These are phyloP conservation scores for Dysmachus trigonus DNA, from an alignment of 2,888 invertebrate genomes.

Conservation along the genomic window DNA sequence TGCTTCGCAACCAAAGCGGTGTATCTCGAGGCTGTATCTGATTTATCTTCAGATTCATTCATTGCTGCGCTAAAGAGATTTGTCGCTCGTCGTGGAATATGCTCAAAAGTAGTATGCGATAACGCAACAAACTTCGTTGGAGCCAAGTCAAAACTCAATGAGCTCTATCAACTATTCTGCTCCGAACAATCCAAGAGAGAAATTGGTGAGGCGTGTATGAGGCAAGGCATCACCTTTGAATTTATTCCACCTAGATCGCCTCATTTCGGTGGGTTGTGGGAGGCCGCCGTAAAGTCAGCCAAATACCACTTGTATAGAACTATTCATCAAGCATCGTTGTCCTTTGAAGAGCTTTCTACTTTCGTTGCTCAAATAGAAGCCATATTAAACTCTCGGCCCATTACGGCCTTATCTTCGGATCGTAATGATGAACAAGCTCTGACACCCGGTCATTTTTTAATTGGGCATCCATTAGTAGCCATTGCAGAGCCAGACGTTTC, in stretches of 20 bases:
- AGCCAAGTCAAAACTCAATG: not conserved
- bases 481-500: not conserved
- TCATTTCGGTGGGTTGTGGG: slow-evolving; percentile 56
- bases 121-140: not conserved
- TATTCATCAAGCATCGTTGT: slow-evolving; percentile 50
- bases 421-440: not conserved
- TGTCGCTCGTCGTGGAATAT: not conserved
- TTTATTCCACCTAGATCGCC: slow-evolving; percentile 54
- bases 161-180: not conserved
- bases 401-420: slow-evolving; percentile 47
- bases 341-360: slow-evolving; percentile 53
- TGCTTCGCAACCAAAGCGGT: slow-evolving; percentile 48
- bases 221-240: slow-evolving; percentile 52
- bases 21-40: slow-evolving; percentile 45
- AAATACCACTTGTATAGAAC: slow-evolving; percentile 53
- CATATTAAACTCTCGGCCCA: slow-evolving; percentile 52
- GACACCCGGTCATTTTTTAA: slow-evolving; percentile 21
- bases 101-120: not conserved
- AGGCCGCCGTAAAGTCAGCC: slow-evolving; percentile 53
- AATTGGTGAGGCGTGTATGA: not conserved
- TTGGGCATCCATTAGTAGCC: not conserved
- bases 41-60: slow-evolving; percentile 39
- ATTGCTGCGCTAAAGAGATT: not conserved
- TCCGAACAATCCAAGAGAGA: not conserved
- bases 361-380: slow-evolving; percentile 51